Percentiles rank a stretch among this genome's conserved stretches.
Conservation (phyloP, 2,797 vertebrate species). For the Novumbra hubbsi region DNA sequence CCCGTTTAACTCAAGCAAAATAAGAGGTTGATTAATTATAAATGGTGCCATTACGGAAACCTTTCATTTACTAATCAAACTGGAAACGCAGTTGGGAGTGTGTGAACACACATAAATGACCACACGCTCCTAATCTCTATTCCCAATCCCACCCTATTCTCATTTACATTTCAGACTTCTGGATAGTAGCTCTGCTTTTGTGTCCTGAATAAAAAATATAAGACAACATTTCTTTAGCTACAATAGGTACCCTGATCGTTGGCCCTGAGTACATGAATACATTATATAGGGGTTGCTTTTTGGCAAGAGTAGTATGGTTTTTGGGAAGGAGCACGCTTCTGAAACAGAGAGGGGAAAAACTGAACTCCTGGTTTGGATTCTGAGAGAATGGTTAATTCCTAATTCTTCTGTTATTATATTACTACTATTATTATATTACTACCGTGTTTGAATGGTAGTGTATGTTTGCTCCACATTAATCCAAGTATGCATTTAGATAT, state of each 20-base stretch:
- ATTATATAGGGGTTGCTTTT: no score
- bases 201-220: no score
- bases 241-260: no score
- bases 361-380: not conserved
- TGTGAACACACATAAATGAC: constrained; percentile 7
- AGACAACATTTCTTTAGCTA: no score
- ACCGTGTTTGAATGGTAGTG: not conserved
- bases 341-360: constrained; percentile 1
- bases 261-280: no score
- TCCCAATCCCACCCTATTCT: not conserved
- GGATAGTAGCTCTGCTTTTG: no score
- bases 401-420: not conserved
- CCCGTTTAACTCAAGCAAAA: constrained; percentile 76
- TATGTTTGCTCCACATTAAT: no score
- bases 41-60: constrained; percentile 44
- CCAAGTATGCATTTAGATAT: no score
- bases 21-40: constrained; percentile 80
- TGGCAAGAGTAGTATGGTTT: not conserved
- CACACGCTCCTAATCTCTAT: not conserved
- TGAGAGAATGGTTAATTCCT: not conserved
- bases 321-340: not conserved
- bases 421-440: no score
- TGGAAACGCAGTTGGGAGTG: constrained; percentile 39
- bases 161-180: not conserved
- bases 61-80: constrained; percentile 45